phyloP scores from a whole-genome alignment of 2,113 vertebrate genomes.

The Alosa alosa region DNA sequence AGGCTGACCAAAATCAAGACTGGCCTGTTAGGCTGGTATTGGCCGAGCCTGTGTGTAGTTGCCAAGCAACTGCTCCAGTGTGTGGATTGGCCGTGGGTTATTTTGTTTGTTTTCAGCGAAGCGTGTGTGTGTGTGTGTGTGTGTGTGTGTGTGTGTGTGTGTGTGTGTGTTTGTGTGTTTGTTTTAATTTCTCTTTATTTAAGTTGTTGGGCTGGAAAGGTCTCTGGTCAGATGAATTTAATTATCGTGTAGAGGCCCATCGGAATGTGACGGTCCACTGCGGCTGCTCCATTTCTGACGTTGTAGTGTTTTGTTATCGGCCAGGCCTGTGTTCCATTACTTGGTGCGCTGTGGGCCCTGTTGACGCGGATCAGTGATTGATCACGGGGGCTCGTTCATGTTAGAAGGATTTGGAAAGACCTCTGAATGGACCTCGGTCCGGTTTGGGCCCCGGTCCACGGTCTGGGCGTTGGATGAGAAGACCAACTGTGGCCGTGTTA shows the following conservation, averaged over 20 bases:
- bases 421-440: not conserved
- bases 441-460: not conserved
- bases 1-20: not conserved
- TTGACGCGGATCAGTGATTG: not conserved
- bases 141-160: not conserved
- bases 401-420: not conserved
- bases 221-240: not conserved
- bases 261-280: not conserved
- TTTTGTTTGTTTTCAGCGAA: not conserved
- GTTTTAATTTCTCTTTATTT: not conserved
- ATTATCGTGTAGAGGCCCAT: not conserved
- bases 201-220: not conserved
- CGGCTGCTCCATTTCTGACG: not conserved
- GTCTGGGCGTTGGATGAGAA: not conserved
- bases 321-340: not conserved
- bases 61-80: constrained; percentile 4
- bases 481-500: not conserved
- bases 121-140: no score
- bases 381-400: not conserved
- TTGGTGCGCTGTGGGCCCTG: not conserved
- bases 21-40: not conserved
- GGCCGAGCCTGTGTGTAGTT: not conserved
- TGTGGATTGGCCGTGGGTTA: not conserved
- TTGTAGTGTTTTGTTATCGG: not conserved
- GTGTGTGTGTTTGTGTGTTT: not conserved